A percentile compares a stretch with the other conserved stretches of the same genome.
These are phyloP conservation scores for Tiaroga cobitis DNA, from an alignment of 2,797 vertebrate species.

Conservation along the genomic window DNA sequence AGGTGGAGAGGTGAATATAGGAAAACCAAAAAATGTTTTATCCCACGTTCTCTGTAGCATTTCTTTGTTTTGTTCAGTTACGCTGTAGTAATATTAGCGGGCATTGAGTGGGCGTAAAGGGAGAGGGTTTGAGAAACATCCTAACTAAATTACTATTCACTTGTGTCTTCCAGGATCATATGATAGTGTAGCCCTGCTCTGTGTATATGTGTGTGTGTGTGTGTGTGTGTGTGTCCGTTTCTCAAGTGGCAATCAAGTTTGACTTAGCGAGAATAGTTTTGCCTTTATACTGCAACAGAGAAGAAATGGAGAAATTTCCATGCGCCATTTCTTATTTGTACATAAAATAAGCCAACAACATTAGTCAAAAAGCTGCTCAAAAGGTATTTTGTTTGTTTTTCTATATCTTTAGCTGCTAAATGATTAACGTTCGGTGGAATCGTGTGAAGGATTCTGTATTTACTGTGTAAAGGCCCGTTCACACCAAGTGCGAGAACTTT, in stretches of 20 bases:
- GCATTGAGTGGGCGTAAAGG: slow-evolving; percentile 51
- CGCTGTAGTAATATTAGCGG: slow-evolving; percentile 66
- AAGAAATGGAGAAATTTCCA: slow-evolving; percentile 40
- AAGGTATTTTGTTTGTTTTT: slow-evolving; percentile 43
- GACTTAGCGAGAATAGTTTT: slow-evolving; percentile 66
- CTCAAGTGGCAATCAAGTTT: slow-evolving; percentile 67
- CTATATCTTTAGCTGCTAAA: slow-evolving; percentile 40
- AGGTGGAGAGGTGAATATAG: slow-evolving; percentile 72
- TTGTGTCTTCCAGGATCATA: slow-evolving; percentile 83
- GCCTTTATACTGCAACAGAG: slow-evolving; percentile 60
- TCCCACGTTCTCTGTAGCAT: slow-evolving; percentile 64
- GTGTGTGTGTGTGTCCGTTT: slow-evolving; percentile 45
- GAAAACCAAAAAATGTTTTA: slow-evolving; percentile 76
- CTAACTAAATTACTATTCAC: slow-evolving; percentile 79
- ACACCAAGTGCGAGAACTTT: not conserved
- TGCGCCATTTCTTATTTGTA: slow-evolving; percentile 17
- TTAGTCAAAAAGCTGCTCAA: slow-evolving; percentile 29
- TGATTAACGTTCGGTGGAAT: not conserved
- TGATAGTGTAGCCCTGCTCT: slow-evolving; percentile 54
- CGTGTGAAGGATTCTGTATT: slow-evolving; percentile 36
- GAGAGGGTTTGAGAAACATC: slow-evolving; percentile 54
- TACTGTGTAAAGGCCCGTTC: not conserved
- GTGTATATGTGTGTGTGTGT: slow-evolving; percentile 41
- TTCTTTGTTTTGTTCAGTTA: slow-evolving; percentile 64
- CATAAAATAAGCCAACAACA: slow-evolving; percentile 35